phyloP scores from a whole-genome alignment of 2,888 invertebrate genomes.

The Acronicta aceris region DNA sequence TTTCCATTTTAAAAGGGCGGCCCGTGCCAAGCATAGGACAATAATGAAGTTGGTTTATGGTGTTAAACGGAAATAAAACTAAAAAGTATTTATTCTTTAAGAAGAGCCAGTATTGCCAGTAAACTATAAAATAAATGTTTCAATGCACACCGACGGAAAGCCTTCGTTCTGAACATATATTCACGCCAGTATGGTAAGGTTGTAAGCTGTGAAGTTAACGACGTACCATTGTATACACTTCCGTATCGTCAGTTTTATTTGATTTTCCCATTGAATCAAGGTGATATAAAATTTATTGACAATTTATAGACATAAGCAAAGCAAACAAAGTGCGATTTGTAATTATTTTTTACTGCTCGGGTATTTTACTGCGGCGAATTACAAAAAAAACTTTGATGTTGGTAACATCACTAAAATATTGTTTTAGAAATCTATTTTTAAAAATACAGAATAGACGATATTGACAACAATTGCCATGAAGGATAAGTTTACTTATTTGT shows the following conservation, averaged over 20 bases:
- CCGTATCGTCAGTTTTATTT: slow-evolving; percentile 38
- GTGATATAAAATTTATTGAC: slow-evolving; percentile 24
- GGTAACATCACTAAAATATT: too few relatives aligned
- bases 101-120: neutral
- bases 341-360: too few relatives aligned
- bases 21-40: too few relatives aligned
- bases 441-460: too few relatives aligned
- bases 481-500: too few relatives aligned
- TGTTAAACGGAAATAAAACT: too few relatives aligned
- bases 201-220: slow-evolving; percentile 32
- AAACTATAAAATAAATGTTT: neutral
- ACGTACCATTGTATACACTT: slow-evolving; percentile 38
- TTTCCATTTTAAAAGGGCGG: too few relatives aligned
- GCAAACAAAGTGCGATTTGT: neutral
- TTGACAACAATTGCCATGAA: too few relatives aligned
- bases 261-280: slow-evolving; percentile 32
- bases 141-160: neutral
- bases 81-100: slow-evolving; percentile 1
- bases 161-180: slow-evolving; percentile 22
- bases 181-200: slow-evolving; percentile 12
- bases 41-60: too few relatives aligned
- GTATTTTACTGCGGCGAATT: too few relatives aligned
- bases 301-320: slow-evolving; percentile 16
- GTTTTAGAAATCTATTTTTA: too few relatives aligned
- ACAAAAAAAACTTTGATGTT: too few relatives aligned